Evolutionary conservation across 2,113 vertebrate species (phyloP), one percentile per base, ranked within the genome.

Genomic region (Rafetus swinhoei): DNA sequence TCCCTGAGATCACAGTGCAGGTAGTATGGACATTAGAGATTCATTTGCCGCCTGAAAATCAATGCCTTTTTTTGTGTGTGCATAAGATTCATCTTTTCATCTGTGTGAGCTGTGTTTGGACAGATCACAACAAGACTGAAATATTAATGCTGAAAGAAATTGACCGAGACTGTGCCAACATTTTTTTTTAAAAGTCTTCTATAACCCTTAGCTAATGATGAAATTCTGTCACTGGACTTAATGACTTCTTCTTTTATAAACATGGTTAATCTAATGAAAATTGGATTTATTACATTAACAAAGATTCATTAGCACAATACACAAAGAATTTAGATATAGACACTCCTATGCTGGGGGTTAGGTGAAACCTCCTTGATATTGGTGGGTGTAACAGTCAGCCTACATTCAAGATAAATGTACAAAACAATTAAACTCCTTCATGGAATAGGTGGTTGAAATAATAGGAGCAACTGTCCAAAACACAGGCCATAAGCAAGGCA

Each of bases 1-100:
- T 98, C 95, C 95, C 94, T 77, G 93, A 97, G 90, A 98, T 97
- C 94, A 89, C 95, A 95, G n/a, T 21, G 87, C 96, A 97, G 97
- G 97, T 97, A 95, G 94, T 95, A 29, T 88, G 96, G 93, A 96
- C 89, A 83, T 97, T 82, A 94, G 95, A 95, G 97, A 96, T 95
- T 96, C 92, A 87, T 96, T 95, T 86, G 86, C 65, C 96, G 94
- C 45, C 89, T 95, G 79, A 93, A 96, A 97, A 96, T 93, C 95
- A 94, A 95, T 97, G 85, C 87, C 81, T 96, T 93, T 82, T 94
- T 81, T 88, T 96, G 97, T 93, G 90, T 69, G 87, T 84, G 25
- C 3, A 74, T 90, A 53, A 81, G 94, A 96, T 93, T 96, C 86
- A 87, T 96, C 90, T 95, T 95, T 93, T 95, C 80, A 85, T 95